Evolutionary conservation across 2,113 vertebrate genomes (phyloP).

Genomic region (Empidonax traillii): DNA sequence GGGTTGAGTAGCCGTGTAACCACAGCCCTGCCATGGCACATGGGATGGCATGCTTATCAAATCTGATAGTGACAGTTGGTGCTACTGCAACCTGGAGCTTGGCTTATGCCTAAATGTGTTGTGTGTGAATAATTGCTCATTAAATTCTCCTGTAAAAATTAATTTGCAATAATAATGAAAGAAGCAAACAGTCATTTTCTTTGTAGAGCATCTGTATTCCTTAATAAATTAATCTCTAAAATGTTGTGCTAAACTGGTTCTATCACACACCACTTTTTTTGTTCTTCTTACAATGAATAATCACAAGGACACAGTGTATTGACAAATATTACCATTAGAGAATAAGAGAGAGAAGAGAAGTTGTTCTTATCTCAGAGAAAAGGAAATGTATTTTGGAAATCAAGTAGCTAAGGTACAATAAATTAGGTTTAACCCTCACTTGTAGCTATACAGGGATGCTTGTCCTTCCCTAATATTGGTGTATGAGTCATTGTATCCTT

Average conservation of each 20-base stretch:
- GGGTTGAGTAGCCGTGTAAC: background rate
- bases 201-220: background rate
- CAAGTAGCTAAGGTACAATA: background rate
- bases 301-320: background rate
- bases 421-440: background rate
- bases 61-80: background rate
- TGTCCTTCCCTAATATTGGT: background rate
- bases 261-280: background rate
- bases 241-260: background rate
- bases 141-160: background rate
- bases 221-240: background rate
- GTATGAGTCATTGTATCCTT: background rate
- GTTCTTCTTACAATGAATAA: background rate
- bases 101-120: background rate
- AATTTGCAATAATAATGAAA: background rate
- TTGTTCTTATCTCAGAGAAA: conserved; percentile 24
- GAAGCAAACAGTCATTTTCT: background rate
- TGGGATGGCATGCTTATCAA: background rate
- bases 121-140: background rate
- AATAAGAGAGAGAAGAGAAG: conserved; percentile 2
- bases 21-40: background rate
- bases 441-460: background rate
- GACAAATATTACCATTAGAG: background rate
- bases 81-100: background rate
- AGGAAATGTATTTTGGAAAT: conserved; percentile 34